Conservation (phyloP, 2,888 invertebrate species). For the Brenthis daphne region DNA sequence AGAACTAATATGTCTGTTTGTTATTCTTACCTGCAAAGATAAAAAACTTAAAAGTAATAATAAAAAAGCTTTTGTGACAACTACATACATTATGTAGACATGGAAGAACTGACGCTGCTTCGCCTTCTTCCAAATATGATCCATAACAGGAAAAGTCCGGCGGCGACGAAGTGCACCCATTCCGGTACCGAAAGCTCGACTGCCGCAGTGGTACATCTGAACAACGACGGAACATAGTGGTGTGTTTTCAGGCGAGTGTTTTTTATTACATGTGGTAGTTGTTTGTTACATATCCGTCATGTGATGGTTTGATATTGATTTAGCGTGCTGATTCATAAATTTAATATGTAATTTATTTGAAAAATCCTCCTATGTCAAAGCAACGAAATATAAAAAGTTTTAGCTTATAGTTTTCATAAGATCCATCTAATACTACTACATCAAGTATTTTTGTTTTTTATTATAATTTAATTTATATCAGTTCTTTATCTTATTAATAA, state of each 20-base stretch:
- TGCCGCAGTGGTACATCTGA: constrained; percentile 76
- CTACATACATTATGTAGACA: constrained; percentile 56
- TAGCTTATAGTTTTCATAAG: too few species aligned
- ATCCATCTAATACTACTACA: too few species aligned
- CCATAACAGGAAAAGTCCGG: constrained; percentile 71
- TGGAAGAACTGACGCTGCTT: constrained; percentile 50
- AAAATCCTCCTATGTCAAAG: background rate
- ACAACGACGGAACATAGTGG: constrained; percentile 46
- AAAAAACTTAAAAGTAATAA: background rate
- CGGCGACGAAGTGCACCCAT: constrained; percentile 74
- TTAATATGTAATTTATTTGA: background rate
- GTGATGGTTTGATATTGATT: too few species aligned
- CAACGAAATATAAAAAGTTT: too few species aligned
- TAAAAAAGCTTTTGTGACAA: background rate
- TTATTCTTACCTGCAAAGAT: background rate
- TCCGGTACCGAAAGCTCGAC: constrained; percentile 74
- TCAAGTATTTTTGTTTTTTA: background rate
- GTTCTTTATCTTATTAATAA: background rate
- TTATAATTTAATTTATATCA: background rate
- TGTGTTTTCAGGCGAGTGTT: constrained; percentile 37
- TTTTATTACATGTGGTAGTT: constrained; percentile 56
- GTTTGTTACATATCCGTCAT: constrained; percentile 25
- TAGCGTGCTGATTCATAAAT: background rate
- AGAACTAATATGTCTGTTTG: too few species aligned
- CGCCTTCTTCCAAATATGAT: constrained; percentile 65